Evolutionary conservation across 2,113 vertebrate genomes (phyloP).

Genomic region (Oreochromis tanganicae): DNA sequence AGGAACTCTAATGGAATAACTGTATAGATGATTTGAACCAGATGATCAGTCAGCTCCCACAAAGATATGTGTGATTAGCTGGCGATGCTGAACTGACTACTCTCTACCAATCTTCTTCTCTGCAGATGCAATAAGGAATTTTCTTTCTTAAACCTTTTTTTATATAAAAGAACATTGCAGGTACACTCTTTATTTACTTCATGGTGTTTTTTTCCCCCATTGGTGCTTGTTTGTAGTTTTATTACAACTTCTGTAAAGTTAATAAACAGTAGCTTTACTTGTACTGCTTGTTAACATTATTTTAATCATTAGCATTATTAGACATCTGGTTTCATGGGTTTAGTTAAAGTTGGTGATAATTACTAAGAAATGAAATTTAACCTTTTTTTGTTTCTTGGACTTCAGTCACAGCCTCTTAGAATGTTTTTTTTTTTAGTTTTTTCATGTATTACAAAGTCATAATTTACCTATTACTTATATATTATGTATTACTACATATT

Average conservation of each 20-base stretch:
- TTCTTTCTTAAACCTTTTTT: background rate
- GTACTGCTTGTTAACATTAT: background rate
- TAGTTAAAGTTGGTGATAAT: background rate
- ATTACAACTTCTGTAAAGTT: background rate
- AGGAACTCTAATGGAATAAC: accelerated
- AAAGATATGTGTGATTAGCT: accelerated
- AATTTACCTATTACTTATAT: background rate
- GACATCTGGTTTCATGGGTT: background rate
- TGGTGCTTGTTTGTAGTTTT: background rate
- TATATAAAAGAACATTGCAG: background rate
- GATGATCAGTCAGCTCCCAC: accelerated
- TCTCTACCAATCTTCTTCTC: accelerated
- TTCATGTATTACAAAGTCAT: background rate
- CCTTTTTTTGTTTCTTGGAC: accelerated
- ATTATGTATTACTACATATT: accelerated
- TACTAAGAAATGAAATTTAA: background rate
- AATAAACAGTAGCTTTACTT: accelerated
- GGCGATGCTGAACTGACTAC: background rate
- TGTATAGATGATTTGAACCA: accelerated
- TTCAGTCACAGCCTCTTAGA: background rate
- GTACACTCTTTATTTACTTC: background rate
- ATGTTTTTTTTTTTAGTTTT: background rate
- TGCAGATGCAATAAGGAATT: background rate
- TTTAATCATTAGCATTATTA: background rate
- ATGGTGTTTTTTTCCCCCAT: accelerated